Conservation (phyloP, 2,113 vertebrate genomes). For the Oncorhynchus gorbuscha region DNA sequence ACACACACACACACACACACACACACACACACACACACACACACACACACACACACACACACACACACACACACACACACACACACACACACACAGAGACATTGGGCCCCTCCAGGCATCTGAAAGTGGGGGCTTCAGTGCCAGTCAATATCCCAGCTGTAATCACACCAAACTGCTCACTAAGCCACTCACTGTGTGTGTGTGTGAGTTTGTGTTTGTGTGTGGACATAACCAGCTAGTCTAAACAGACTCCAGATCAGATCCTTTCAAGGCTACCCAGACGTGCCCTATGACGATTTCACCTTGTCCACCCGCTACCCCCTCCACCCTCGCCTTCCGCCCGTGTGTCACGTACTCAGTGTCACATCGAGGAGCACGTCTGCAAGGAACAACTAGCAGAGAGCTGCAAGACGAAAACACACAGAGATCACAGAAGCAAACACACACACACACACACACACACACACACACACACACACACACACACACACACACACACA, state of each 20-base stretch:
- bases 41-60: no score
- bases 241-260: no score
- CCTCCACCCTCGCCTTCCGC: not conserved
- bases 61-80: no score
- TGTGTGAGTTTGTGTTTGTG: not conserved
- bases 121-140: no score
- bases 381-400: constrained; percentile 56
- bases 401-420: constrained; percentile 14
- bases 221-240: not conserved
- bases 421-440: not conserved
- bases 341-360: constrained; percentile 56
- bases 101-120: no score
- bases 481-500: not conserved
- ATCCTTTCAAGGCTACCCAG: not conserved
- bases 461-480: not conserved
- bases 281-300: not conserved
- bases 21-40: no score
- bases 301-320: not conserved
- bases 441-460: not conserved
- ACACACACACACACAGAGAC: no score
- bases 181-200: not conserved
- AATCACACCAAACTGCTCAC: no score
- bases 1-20: no score
- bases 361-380: constrained; percentile 56
- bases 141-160: no score